Conservation (phyloP, 2,797 vertebrate genomes). For the Anabacerthia variegaticeps region DNA sequence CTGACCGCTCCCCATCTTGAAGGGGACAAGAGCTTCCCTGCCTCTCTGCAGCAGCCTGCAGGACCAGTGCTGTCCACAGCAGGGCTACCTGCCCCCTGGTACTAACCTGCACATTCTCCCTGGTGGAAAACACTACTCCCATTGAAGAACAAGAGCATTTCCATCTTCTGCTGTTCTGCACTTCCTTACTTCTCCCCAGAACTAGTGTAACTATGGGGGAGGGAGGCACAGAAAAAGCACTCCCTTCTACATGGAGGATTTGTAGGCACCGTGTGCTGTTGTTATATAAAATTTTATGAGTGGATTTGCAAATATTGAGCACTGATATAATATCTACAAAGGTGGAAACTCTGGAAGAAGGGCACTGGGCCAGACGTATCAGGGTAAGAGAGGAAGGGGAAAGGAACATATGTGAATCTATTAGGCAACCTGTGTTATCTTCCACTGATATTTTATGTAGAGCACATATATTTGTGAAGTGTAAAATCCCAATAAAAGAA, state of each 20-base stretch:
- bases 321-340: not conserved
- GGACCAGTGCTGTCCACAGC: accelerated
- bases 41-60: not conserved
- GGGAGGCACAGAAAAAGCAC: conserved; percentile 50
- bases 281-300: conserved; percentile 39
- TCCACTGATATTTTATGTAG: not conserved
- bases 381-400: not conserved
- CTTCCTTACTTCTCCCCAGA: conserved; percentile 24
- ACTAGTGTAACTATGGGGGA: conserved; percentile 19
- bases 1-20: not conserved
- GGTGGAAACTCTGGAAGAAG: not conserved
- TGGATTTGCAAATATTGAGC: conserved; percentile 3
- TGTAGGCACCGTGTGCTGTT: not conserved
- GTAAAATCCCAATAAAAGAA: not conserved
- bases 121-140: not conserved
- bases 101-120: not conserved
- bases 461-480: not conserved
- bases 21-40: not conserved
- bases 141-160: not conserved
- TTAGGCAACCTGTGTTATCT: not conserved
- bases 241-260: not conserved
- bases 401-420: not conserved
- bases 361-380: not conserved
- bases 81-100: not conserved
- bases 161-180: not conserved